Evolutionary conservation across 1,140 invertebrate species (phyloP), one percentile per base, ranked within the genome.

Genomic region (Dendroctonus ponderosae): DNA sequence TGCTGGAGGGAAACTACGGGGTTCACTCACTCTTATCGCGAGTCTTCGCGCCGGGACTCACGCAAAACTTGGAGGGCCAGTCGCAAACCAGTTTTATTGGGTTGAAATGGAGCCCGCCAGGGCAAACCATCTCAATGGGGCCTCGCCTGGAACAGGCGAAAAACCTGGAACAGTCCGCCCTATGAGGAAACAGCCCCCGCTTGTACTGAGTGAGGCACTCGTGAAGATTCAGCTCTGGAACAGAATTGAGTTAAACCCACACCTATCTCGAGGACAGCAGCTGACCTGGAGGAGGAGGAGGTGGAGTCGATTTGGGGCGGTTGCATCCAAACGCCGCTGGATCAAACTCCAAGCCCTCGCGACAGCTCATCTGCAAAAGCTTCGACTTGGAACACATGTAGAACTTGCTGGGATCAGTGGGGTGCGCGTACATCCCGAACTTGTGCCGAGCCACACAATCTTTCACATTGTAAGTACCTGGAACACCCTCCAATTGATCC

Each of bases 81-180:
- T 87, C 86, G 70, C 86, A 88, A 5, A 81, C 77, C 67, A 79
- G 75, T 1, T 77, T 67, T 1, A 71, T 42, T 5, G 80, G 70
- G 70, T 87, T 85, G 75, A 86, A 87, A 56, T 82, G 80, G 0
- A 87, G 74, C 0, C 78, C 80, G 5, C 67, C 54, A 3, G 82
- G 81, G 68, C 87, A 88, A 6, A 57, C 7, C 71, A 80, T 79
- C 8, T 79, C 71, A n/a, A 82, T 75, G 0, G 82, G 77, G 9
- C 71, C 59, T 0, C 81, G 82, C 8, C 74, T 77, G 0, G 80
- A 75, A 67, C 87, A 89, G 14, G 81, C 79, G 72, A 84, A 88
- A 71, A 84, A 89, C 53, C 77, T 82, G 4, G 76, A 71, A 69
- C 86, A 88, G 65, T 84, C 80, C 5, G 51, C 68, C 3, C 71